Conservation (phyloP, 1,140 invertebrate genomes). For the Atopsyche davidsoni region DNA sequence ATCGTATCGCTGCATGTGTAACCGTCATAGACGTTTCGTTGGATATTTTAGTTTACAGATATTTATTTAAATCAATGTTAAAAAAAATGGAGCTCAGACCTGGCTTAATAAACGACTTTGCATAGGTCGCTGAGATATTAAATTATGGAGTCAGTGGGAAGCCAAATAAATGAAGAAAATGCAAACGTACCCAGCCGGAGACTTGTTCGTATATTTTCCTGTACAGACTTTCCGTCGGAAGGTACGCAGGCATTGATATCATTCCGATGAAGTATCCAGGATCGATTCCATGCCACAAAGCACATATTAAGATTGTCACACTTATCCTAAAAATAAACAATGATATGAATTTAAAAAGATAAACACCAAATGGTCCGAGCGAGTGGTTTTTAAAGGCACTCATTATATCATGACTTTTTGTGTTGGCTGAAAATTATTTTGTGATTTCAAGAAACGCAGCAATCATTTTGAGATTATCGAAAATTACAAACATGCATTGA, state of each 20-base stretch:
- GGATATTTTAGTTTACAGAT: too few relatives aligned
- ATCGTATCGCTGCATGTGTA: too few relatives aligned
- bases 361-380: background rate
- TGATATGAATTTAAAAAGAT: slow-evolving; percentile 1
- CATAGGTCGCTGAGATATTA: too few relatives aligned
- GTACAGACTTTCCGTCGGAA: background rate
- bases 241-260: background rate
- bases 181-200: background rate
- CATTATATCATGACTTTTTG: background rate
- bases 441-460: background rate
- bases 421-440: background rate
- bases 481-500: background rate
- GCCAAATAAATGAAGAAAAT: too few relatives aligned
- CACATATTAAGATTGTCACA: slow-evolving; percentile 6
- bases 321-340: background rate
- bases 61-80: too few relatives aligned
- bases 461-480: background rate
- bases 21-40: too few relatives aligned
- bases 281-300: slow-evolving; percentile 12
- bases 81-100: too few relatives aligned
- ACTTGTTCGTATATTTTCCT: background rate
- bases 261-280: slow-evolving; percentile 2
- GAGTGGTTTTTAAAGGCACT: background rate
- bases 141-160: too few relatives aligned
- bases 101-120: too few relatives aligned